Conservation (phyloP, 2,797 vertebrate genomes). For the Melanogrammus aeglefinus region DNA sequence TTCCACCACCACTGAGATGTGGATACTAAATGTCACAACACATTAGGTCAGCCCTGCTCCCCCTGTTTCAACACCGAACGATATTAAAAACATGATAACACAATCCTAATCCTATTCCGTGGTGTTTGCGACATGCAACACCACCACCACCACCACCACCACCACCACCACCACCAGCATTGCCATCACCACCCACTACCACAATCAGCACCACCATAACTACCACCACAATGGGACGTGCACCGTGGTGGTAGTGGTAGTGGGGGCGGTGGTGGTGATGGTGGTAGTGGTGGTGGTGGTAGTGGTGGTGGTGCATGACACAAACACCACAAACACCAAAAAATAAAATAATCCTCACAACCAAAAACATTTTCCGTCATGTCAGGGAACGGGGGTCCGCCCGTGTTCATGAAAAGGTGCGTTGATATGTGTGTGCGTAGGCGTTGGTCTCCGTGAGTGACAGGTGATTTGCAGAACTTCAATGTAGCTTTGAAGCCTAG, state of each 20-base stretch:
- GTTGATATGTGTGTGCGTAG: constrained; percentile 75
- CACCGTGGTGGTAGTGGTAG: not conserved
- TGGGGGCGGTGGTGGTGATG: too few relatives aligned
- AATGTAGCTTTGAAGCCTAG: constrained; percentile 73
- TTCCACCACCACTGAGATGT: constrained; percentile 52
- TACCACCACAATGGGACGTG: too few relatives aligned
- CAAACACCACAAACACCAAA: not conserved
- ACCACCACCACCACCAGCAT: too few relatives aligned
- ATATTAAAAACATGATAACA: constrained; percentile 65
- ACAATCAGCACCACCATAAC: too few relatives aligned
- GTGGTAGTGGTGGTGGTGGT: too few relatives aligned
- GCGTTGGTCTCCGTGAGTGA: constrained; percentile 53
- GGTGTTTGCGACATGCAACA: constrained; percentile 32
- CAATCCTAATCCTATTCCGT: constrained; percentile 29
- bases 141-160: not conserved
- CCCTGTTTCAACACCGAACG: constrained; percentile 52
- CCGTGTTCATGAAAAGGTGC: constrained; percentile 81
- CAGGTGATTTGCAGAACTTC: constrained; percentile 74
- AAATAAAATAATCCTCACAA: constrained; percentile 35
- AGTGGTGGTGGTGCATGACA: too few relatives aligned
- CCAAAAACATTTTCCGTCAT: constrained; percentile 73
- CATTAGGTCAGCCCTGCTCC: constrained; percentile 67
- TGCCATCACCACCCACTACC: too few relatives aligned
- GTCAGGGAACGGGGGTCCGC: constrained; percentile 75
- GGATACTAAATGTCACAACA: constrained; percentile 74